Percentiles rank a stretch among this genome's conserved stretches.
Evolutionary conservation across 1,140 invertebrate genomes (phyloP).

Genomic region (Neelides sp.): DNA sequence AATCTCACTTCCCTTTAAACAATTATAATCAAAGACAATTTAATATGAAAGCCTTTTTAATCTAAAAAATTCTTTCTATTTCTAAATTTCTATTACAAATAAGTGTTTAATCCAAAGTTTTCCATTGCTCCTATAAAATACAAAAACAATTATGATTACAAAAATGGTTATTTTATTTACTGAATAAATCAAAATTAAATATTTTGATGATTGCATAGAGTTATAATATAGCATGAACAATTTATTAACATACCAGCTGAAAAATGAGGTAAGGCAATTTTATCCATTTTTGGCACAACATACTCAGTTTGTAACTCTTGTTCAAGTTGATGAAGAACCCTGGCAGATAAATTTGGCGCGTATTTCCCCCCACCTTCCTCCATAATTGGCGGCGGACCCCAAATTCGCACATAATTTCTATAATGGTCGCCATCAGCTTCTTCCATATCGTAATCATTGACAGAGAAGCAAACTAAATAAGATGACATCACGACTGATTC

Average conservation of each 20-base stretch:
- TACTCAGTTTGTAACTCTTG: constrained; percentile 43
- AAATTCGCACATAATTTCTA: constrained; percentile 5
- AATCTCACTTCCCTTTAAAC: background rate
- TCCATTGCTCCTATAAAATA: constrained; percentile 27
- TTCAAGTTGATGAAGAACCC: constrained; percentile 41
- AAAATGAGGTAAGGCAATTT: constrained; percentile 48
- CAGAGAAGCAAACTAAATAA: constrained; percentile 45
- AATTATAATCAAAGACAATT: background rate
- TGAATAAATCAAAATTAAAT: background rate
- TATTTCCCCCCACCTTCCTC: constrained; percentile 31
- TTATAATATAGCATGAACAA: too few relatives aligned
- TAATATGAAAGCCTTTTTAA: background rate
- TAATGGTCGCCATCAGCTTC: background rate
- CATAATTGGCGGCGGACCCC: constrained; percentile 15
- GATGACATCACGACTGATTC: constrained; percentile 44
- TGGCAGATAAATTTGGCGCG: constrained; percentile 39
- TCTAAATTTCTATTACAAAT: constrained; percentile 33
- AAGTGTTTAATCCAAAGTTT: constrained; percentile 56
- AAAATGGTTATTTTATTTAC: background rate
- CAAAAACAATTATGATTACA: background rate
- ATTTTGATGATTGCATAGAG: background rate
- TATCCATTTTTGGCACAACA: constrained; percentile 41
- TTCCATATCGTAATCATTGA: constrained; percentile 39
- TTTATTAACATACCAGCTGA: too few relatives aligned
- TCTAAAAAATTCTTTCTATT: background rate